These are phyloP conservation scores for Trematomus loennbergii DNA, from an alignment of 2,113 vertebrate species.

Conservation along the genomic window DNA sequence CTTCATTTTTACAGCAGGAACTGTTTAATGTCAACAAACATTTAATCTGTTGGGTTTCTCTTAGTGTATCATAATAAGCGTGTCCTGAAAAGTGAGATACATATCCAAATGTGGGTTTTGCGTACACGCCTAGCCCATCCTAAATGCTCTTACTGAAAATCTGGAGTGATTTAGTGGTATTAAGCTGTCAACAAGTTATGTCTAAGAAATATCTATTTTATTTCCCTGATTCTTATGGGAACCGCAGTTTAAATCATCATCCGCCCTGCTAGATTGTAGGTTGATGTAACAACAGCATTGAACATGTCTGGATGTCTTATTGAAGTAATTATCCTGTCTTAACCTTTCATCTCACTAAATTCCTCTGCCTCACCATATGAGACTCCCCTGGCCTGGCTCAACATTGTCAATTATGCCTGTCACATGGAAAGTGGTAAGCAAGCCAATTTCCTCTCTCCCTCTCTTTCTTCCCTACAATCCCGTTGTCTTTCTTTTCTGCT, in stretches of 20 bases:
- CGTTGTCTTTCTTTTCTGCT: conserved; percentile 57
- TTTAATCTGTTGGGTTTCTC: not conserved
- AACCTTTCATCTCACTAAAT: conserved; percentile 76
- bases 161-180: conserved; percentile 14
- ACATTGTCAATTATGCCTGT: conserved; percentile 72
- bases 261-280: conserved; percentile 32
- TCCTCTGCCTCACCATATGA: conserved; percentile 60
- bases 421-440: conserved; percentile 60
- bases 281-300: conserved; percentile 53
- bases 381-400: conserved; percentile 56
- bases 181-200: conserved; percentile 47
- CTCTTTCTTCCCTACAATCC: conserved; percentile 34
- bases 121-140: not conserved
- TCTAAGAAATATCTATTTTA: conserved; percentile 19
- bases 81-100: not conserved
- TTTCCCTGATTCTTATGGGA: conserved; percentile 35
- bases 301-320: conserved; percentile 66
- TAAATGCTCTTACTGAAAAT: not conserved
- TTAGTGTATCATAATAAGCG: not conserved
- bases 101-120: not conserved
- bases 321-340: conserved; percentile 79
- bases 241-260: conserved; percentile 37
- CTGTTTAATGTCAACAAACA: not conserved
- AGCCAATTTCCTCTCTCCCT: conserved; percentile 57
- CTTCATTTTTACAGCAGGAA: not conserved